These are phyloP conservation scores for Rhodeus uyekii DNA, from an alignment of 2,797 vertebrate genomes.

Conservation along the genomic window DNA sequence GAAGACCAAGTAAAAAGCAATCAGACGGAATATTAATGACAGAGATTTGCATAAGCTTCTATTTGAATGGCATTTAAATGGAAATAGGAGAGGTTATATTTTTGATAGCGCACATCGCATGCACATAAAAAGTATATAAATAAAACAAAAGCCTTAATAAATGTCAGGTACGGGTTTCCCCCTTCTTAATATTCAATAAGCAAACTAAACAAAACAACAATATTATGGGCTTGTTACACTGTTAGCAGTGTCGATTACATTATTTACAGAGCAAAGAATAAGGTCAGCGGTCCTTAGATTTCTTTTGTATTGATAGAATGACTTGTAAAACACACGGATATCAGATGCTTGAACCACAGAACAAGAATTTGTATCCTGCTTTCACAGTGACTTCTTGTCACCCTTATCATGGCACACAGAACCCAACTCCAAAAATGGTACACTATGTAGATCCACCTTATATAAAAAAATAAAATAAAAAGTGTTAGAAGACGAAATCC, in stretches of 20 bases:
- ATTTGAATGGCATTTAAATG: constrained; percentile 34
- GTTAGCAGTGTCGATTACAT: not conserved
- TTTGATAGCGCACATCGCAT: constrained; percentile 14
- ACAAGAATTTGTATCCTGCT: not conserved
- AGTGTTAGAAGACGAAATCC: not conserved
- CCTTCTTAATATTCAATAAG: constrained; percentile 52
- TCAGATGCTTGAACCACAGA: not conserved
- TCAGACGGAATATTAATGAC: constrained; percentile 47
- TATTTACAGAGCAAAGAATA: not conserved
- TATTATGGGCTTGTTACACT: not conserved
- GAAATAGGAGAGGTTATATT: constrained; percentile 19
- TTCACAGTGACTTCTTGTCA: constrained; percentile 13
- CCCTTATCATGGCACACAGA: not conserved
- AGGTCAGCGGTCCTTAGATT: not conserved
- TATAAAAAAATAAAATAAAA: too few species aligned
- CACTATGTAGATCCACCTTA: not conserved
- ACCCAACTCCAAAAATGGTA: not conserved
- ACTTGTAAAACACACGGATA: not conserved
- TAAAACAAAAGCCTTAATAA: not conserved
- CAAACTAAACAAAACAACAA: not conserved
- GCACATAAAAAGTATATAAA: not conserved
- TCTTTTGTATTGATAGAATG: not conserved
- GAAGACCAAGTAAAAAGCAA: constrained; percentile 47
- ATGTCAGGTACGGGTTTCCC: not conserved
- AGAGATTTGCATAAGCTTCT: constrained; percentile 41